Evolutionary conservation across 2,113 vertebrate genomes (phyloP).

Genomic region (Hippocampus barbouri): DNA sequence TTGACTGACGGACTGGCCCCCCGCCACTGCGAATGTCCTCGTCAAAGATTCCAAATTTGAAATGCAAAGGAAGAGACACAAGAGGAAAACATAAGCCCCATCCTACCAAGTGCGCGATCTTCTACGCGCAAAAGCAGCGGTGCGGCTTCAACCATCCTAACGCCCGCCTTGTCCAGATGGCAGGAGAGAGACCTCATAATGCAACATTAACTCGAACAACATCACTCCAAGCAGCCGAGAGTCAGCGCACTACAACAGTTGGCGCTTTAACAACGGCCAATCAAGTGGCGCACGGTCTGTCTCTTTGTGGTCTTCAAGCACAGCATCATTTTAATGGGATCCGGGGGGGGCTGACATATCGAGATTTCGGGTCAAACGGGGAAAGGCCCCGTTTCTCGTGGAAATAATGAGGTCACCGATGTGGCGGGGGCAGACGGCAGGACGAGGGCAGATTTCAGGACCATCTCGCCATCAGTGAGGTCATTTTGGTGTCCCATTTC

Average conservation of each 20-base stretch:
- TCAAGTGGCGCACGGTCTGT: slow-evolving; percentile 40
- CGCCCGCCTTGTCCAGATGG: slow-evolving; percentile 53
- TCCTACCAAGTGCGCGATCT: slow-evolving; percentile 1
- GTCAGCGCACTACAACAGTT: slow-evolving; percentile 40
- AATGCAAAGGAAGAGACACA: background rate
- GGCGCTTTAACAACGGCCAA: slow-evolving; percentile 47
- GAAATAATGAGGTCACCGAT: slow-evolving; percentile 68
- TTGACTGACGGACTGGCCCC: no score
- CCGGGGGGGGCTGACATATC: slow-evolving; percentile 54
- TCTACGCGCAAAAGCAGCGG: slow-evolving; percentile 7
- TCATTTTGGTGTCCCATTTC: slow-evolving; percentile 32
- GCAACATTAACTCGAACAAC: slow-evolving; percentile 61
- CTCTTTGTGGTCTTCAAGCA: slow-evolving; percentile 56
- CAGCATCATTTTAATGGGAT: slow-evolving; percentile 55
- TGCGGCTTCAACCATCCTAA: slow-evolving; percentile 12
- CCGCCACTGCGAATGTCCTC: background rate
- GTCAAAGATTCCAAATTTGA: background rate
- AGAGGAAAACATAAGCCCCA: background rate
- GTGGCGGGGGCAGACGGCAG: slow-evolving; percentile 16
- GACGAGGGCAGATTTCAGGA: slow-evolving; percentile 42
- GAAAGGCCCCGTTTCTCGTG: slow-evolving; percentile 51
- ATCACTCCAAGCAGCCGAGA: slow-evolving; percentile 40
- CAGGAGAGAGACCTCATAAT: slow-evolving; percentile 48
- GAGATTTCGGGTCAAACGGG: slow-evolving; percentile 42
- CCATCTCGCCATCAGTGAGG: slow-evolving; percentile 49